Percentiles rank a stretch among this genome's conserved stretches.
These are phyloP conservation scores for Drosophila guanche DNA, from an alignment of 1,140 invertebrate genomes.

Conservation along the genomic window DNA sequence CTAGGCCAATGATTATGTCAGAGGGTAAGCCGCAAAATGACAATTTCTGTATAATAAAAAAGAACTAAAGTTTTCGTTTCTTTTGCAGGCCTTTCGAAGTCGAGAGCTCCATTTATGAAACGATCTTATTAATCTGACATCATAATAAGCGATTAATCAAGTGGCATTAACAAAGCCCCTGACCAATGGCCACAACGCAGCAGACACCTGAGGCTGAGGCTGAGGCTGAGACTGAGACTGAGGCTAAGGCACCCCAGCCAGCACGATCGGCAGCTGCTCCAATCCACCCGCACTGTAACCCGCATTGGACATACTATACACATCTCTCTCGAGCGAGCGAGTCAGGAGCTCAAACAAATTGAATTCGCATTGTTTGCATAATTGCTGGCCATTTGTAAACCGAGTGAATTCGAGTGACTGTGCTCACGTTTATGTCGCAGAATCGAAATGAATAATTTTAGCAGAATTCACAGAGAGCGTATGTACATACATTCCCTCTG, in stretches of 20 bases:
- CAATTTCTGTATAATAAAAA: conserved; percentile 24
- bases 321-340: conserved; percentile 17
- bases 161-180: conserved; percentile 71
- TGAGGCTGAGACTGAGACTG: conserved; percentile 24
- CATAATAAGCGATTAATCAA: conserved; percentile 82
- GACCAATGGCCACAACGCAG: conserved; percentile 49
- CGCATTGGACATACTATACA: conserved; percentile 6
- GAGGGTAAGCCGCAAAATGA: conserved; percentile 32
- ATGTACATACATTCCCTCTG: conserved; percentile 6
- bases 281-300: conserved; percentile 26
- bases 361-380: conserved; percentile 78
- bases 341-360: conserved; percentile 71
- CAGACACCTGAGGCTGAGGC: conserved; percentile 66
- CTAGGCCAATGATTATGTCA: conserved; percentile 44
- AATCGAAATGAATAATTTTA: conserved; percentile 62
- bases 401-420: conserved; percentile 48
- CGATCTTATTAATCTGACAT: conserved; percentile 83
- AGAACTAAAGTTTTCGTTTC: conserved; percentile 20
- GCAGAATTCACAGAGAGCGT: conserved; percentile 9
- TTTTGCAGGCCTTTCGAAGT: conserved; percentile 41
- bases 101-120: conserved; percentile 63
- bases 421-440: conserved; percentile 77
- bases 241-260: not conserved
- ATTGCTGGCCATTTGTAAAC: conserved; percentile 69
- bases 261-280: conserved; percentile 61